Base-by-base conservation (phyloP, 2,888 invertebrate species). In the Dioctria rufipes region DNA sequence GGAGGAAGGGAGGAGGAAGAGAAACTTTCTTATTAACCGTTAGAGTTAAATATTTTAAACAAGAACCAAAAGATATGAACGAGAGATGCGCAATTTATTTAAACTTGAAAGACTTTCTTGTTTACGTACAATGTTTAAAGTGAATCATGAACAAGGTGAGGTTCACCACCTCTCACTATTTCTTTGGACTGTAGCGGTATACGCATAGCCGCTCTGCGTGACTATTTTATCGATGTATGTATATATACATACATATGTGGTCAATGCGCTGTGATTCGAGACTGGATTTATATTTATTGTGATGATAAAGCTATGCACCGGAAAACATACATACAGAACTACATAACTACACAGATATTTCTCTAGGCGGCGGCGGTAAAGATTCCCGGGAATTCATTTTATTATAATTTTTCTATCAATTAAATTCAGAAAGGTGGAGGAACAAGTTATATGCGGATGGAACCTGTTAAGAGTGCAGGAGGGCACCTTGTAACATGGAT, bases 361-460 rank as follows among this genome's bases (percentile, higher is more conserved):
- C 39, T 63, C 6, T 25, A 25, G 61, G 61, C 37, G 61, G n/a
- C 58, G 58, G 5, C 37, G 37, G 63, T 5, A 40, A 63, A 63
- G 63, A 63, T 63, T 63, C 63, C 8, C 40, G 13, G 39, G 13
- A 25, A 43, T 46, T 42, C 75, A 51, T n/a, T 61, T 75, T 61
- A 75, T 75, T 75, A 61, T 75, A 75, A 75, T 61, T 75, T 75
- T 61, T 75, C 61, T 75, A 75, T 75, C 75, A 75, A 75, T 75
- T 75, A 75, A 75, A 75, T 54, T 61, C 75, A 43, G 61, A 75
- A 61, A 75, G 75, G 61, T 37, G 39, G 25, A 25, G 25, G 61
- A 75, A 75, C 75, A 39, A 63, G 63, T 63, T 39, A 63, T 8
- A 25, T 25, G 25, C 25, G 25, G 25, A 25, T 25, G 25, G 11